Conservation (phyloP, 2,888 invertebrate species). For the Hydroisotoma schaefferi region DNA sequence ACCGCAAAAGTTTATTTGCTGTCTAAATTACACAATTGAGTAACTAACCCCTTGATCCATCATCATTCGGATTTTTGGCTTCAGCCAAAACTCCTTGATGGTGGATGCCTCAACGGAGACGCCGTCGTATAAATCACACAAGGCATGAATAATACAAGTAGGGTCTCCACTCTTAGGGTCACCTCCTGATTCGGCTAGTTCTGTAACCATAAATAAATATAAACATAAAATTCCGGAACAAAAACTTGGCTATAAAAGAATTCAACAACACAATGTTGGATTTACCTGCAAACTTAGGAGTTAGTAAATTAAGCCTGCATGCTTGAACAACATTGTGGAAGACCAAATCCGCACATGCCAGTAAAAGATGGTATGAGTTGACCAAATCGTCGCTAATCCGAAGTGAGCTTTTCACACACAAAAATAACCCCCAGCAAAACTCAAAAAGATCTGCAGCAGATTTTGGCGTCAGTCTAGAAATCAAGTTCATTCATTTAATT, state of each 20-base stretch:
- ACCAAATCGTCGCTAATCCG: constrained; percentile 85
- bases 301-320: constrained; percentile 78
- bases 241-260: not conserved
- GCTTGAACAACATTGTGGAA: constrained; percentile 80
- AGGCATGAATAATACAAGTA: constrained; percentile 75
- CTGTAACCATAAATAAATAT: not conserved
- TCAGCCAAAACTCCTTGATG: constrained; percentile 84
- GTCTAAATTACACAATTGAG: not conserved
- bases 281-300: constrained; percentile 72
- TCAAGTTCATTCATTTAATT: not conserved
- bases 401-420: constrained; percentile 81
- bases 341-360: constrained; percentile 86
- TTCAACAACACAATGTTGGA: not conserved
- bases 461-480: constrained; percentile 68
- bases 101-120: constrained; percentile 82
- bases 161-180: constrained; percentile 55
- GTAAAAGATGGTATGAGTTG: constrained; percentile 84
- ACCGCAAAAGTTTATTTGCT: no score
- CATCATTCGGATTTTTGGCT: constrained; percentile 70
- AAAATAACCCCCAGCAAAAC: constrained; percentile 90
- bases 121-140: constrained; percentile 78
- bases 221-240: not conserved
- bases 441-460: constrained; percentile 80
- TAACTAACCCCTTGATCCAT: constrained; percentile 65
- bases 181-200: constrained; percentile 10